Evolutionary conservation across 2,797 vertebrate species (phyloP), one percentile per base, ranked within the genome.

Genomic region (Momotus momota): DNA sequence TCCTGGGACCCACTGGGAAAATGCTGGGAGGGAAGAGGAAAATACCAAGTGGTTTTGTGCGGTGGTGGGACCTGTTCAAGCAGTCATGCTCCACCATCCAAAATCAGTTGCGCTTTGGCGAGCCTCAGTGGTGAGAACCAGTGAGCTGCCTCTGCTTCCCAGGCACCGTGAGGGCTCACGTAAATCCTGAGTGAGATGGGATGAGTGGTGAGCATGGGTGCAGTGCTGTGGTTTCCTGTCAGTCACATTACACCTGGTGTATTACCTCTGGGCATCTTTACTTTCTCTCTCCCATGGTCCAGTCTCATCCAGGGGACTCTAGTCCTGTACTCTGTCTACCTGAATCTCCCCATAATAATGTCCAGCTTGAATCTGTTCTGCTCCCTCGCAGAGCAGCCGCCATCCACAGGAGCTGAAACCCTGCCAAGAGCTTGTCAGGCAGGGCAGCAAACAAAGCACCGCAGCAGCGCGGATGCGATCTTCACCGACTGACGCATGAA

Each of bases 361-460:
- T 85, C 86, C 81, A 95, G 74, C 66, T 77, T 62, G 48, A 70
- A 33, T 82, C 67, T 94, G 67, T 73, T 95, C 80, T 78, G 74
- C 71, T 96, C 92, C 86, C 77, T 92, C 0, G 1, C 7, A 7
- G 93, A 95, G 86, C 92, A 96, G 96, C 96, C 96, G 96, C 94
- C 40, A 62, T 89, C 84, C 48, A 0, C 21, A 9, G 86, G 88
- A 96, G 82, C 84, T 97, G 95, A 94, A 95, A 71, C 52, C 61
- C 71, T 94, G 96, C 96, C 96, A 95, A 96, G 90, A 85, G 88
- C 77, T 71, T 54, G 90, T 95, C 94, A 92, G 83, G 93, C 95
- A 95, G 93, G 96, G 93, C 90, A 90, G 93, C 95, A 96, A 96
- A 97, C 95, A 97, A 95, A 96, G 96, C 94, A 38, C 71, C 83